These are phyloP conservation scores for Drosophila equinoxialis DNA, from an alignment of 1,140 invertebrate genomes.

Conservation along the genomic window DNA sequence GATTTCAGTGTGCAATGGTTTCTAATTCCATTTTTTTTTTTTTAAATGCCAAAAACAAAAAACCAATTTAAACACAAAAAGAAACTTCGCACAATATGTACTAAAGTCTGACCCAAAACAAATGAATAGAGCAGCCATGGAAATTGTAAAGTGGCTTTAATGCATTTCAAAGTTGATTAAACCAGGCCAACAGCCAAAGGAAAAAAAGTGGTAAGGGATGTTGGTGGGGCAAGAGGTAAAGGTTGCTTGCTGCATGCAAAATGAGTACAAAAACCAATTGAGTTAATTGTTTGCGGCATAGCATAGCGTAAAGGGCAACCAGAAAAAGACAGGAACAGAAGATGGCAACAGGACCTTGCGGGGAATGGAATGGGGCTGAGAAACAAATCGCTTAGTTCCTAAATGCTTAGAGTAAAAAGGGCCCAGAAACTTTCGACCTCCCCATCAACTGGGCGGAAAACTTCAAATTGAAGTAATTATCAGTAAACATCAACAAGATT, in stretches of 20 bases:
- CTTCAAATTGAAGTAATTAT: slow-evolving; percentile 1
- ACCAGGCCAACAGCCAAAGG: slow-evolving; percentile 1
- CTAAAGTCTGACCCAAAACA: not conserved
- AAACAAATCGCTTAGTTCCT: slow-evolving; percentile 3
- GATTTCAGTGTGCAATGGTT: too few species aligned
- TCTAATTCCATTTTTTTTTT: too few species aligned
- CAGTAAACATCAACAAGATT: not conserved
- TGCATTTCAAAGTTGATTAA: slow-evolving; percentile 12
- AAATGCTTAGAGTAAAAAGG: not conserved
- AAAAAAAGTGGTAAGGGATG: not conserved
- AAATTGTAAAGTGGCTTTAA: not conserved
- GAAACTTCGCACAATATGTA: not conserved
- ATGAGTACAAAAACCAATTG: slow-evolving; percentile 10
- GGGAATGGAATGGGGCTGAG: not conserved
- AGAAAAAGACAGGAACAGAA: too few species aligned
- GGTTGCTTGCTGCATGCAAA: slow-evolving; percentile 7
- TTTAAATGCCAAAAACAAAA: too few species aligned
- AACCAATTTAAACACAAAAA: not conserved
- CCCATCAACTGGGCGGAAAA: not conserved
- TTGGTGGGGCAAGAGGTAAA: not conserved
- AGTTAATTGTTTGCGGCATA: slow-evolving; percentile 11
- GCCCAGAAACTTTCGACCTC: slow-evolving; percentile 1
- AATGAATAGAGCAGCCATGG: not conserved
- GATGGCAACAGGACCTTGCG: too few species aligned
- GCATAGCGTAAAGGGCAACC: not conserved